A percentile compares a stretch with the other conserved stretches of the same genome.
phyloP scores from a whole-genome alignment of 2,888 invertebrate genomes.

The Cheilosia pagana region DNA sequence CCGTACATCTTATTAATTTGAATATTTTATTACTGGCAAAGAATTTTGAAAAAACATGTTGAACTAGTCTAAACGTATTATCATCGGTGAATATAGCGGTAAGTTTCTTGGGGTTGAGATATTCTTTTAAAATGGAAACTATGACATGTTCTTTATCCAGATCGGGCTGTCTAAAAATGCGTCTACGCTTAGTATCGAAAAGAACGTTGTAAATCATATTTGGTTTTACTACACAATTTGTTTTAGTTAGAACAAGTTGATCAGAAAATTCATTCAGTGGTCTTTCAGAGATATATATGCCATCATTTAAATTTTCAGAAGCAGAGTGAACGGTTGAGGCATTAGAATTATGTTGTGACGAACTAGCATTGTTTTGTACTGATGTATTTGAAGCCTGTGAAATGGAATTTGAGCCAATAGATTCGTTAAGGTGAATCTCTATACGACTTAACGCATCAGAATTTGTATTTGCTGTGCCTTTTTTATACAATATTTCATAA shows the following conservation, averaged over 20 bases:
- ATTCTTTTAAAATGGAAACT: not conserved
- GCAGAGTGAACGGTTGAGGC: too few species aligned
- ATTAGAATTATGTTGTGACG: not conserved
- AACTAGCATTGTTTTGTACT: not conserved
- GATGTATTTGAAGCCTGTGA: not conserved
- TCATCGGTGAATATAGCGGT: not conserved
- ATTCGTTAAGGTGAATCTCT: too few species aligned
- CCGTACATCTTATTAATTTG: not conserved
- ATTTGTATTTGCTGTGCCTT: too few species aligned
- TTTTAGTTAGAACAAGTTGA: not conserved
- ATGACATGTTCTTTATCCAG: not conserved
- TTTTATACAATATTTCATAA: too few species aligned
- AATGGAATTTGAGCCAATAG: not conserved
- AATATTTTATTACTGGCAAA: not conserved
- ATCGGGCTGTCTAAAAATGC: constrained; percentile 1
- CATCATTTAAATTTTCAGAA: too few species aligned
- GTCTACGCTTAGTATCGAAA: not conserved
- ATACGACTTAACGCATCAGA: too few species aligned
- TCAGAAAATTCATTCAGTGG: not conserved
- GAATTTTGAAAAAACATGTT: not conserved
- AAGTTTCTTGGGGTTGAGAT: not conserved
- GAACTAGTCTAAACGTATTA: too few species aligned
- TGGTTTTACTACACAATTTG: constrained; percentile 5
- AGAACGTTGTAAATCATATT: constrained; percentile 4
- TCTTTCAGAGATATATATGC: constrained; percentile 4